A percentile compares a stretch with the other conserved stretches of the same genome.
Evolutionary conservation across 2,797 vertebrate genomes (phyloP).

Genomic region (Sebastolobus altivelis): DNA sequence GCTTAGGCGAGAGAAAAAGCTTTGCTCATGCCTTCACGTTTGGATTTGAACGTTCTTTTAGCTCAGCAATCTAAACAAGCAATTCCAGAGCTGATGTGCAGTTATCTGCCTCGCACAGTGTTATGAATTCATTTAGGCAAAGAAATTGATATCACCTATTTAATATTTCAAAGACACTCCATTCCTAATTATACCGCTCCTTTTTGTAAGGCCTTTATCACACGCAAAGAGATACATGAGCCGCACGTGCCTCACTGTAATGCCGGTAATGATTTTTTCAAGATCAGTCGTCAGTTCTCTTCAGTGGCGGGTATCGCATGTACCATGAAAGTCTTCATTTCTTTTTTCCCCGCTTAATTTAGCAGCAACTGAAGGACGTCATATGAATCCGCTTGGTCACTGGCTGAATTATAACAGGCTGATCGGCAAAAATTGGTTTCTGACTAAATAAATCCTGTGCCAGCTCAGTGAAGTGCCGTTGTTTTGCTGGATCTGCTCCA

Average conservation of each 20-base stretch:
- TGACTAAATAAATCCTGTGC: constrained; percentile 64
- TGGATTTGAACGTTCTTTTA: constrained; percentile 49
- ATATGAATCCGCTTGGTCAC: constrained; percentile 49
- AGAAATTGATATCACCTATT: constrained; percentile 46
- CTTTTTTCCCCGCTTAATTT: constrained; percentile 52
- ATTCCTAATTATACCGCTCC: constrained; percentile 41
- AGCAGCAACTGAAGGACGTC: constrained; percentile 43
- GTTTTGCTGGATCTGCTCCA: constrained; percentile 68
- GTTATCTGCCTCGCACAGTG: constrained; percentile 26
- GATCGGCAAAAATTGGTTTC: constrained; percentile 68
- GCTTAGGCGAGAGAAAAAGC: constrained; percentile 28
- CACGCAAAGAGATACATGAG: constrained; percentile 34
- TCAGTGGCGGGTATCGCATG: constrained; percentile 33
- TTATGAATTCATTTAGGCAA: constrained; percentile 43
- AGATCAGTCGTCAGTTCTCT: constrained; percentile 37
- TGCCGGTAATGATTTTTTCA: constrained; percentile 41
- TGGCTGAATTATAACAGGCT: constrained; percentile 60
- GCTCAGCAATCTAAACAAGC: constrained; percentile 50
- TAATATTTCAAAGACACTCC: constrained; percentile 50
- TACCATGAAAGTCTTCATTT: constrained; percentile 40
- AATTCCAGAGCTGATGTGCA: constrained; percentile 42
- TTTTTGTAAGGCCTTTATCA: constrained; percentile 37
- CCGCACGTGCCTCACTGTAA: constrained; percentile 30
- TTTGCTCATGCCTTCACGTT: constrained; percentile 51
- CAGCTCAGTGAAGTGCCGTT: constrained; percentile 66